phyloP scores from a whole-genome alignment of 2,888 invertebrate genomes.

The Trachelus troglodyta region DNA sequence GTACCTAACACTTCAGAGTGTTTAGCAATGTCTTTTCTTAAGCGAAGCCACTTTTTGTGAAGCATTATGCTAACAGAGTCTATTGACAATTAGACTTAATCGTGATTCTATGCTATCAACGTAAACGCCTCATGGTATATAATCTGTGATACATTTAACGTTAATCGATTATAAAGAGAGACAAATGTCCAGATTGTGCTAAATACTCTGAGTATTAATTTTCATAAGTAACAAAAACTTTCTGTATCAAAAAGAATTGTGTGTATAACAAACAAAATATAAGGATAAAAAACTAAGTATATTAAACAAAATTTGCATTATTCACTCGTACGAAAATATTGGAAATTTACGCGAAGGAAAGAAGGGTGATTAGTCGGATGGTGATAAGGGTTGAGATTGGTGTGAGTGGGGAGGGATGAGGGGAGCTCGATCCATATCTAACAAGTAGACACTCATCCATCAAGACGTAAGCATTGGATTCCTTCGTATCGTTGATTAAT shows the following conservation, averaged over 20 bases:
- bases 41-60: neutral
- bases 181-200: neutral
- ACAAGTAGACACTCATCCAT: neutral
- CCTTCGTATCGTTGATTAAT: slow-evolving; percentile 17
- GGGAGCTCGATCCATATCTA: neutral
- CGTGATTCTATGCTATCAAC: neutral
- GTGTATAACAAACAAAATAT: slow-evolving; percentile 25
- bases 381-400: neutral
- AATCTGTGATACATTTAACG: neutral
- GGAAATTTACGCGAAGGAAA: slow-evolving; percentile 54
- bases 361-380: neutral
- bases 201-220: neutral
- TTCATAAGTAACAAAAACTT: slow-evolving; percentile 31
- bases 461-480: neutral
- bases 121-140: neutral
- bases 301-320: slow-evolving; percentile 29
- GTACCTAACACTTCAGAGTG: neutral
- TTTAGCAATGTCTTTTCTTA: neutral
- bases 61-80: neutral
- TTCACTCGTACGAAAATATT: slow-evolving; percentile 53
- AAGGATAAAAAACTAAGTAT: neutral
- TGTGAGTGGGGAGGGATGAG: neutral
- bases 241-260: slow-evolving; percentile 20
- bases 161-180: neutral
- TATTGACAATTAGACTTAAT: neutral